Base-by-base conservation (phyloP, 1,140 invertebrate species). In the Ptiloglossa arizonensis region DNA sequence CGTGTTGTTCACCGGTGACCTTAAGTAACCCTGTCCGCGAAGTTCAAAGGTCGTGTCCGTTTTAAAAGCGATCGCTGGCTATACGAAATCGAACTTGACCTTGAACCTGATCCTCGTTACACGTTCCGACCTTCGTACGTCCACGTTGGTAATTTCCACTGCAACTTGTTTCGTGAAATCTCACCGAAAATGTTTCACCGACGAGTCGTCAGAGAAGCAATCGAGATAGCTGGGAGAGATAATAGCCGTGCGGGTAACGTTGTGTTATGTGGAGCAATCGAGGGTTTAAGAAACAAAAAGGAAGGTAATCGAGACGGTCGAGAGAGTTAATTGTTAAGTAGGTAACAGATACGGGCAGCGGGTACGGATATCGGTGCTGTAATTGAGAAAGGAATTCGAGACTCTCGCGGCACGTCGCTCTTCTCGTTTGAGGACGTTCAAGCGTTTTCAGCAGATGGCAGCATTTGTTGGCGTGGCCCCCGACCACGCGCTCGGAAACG, bases 301-400 rank as follows among this genome's bases (percentile, higher is more conserved):
- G 24, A 57, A 17, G 54, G 68, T n/a, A 29, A 60, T 35, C 68
- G 27, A 71, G 27, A 32, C 6, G 27, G 22, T 29, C 27, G 68
- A 29, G 24, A 29, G 24, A 46, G 54, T 71, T 70, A 70, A 70
- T 70, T 32, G 52, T 70, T 71, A 71, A 71, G 68, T 71, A 22
- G 38, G 54, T 71, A 60, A 71, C 17, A 57, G 54, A 63, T 63
- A 54, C 66, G 17, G 11, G 41, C 48, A 44, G 29, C 29, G 9
- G 8, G 27, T 24, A 62, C 29, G 38, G 35, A 72, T 50, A 50
- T 38, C 5, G 29, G 29, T 29, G 29, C 32, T 11, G 56, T 15
- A n/a, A 72, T 38, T 22, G 57, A 24, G 69, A 27, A 72, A 63
- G 57, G 57, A 59, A 71, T 62, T 50, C 29, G 29, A 56, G 35